Percentiles rank a stretch among this genome's conserved stretches.
Conservation (phyloP, 2,888 invertebrate species). For the Sarcophaga subvicina region DNA sequence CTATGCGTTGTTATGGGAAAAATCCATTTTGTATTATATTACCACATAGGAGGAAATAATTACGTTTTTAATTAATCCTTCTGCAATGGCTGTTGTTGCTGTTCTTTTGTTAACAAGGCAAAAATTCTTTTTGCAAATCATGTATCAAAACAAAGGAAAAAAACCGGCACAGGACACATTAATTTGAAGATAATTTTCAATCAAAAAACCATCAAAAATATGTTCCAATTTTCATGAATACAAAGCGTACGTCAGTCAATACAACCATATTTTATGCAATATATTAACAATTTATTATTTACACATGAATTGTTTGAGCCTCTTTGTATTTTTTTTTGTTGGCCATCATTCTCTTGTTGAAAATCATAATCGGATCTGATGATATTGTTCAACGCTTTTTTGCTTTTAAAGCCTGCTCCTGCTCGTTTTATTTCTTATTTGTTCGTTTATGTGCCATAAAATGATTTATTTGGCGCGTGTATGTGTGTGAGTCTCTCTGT, state of each 20-base stretch:
- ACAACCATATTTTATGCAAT: neutral
- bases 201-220: neutral
- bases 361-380: neutral
- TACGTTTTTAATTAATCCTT: too few species aligned
- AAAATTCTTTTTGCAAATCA: too few species aligned
- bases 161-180: neutral
- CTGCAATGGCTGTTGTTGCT: too few species aligned
- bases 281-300: neutral
- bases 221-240: neutral
- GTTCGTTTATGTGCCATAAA: constrained; percentile 14
- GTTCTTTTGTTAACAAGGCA: too few species aligned
- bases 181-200: neutral
- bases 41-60: too few species aligned
- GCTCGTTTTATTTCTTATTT: neutral
- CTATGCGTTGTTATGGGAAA: too few species aligned
- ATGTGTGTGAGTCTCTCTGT: neutral
- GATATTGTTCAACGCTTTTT: neutral
- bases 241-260: too few species aligned
- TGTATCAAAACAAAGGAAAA: too few species aligned
- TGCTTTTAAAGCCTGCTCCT: neutral
- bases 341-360: neutral
- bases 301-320: neutral
- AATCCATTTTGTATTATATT: too few species aligned
- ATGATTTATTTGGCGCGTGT: constrained; percentile 23
- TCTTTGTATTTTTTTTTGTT: neutral